These are phyloP conservation scores for Ciona savignyi DNA, from an alignment of 23 tunicate genomes.

Conservation along the genomic window DNA sequence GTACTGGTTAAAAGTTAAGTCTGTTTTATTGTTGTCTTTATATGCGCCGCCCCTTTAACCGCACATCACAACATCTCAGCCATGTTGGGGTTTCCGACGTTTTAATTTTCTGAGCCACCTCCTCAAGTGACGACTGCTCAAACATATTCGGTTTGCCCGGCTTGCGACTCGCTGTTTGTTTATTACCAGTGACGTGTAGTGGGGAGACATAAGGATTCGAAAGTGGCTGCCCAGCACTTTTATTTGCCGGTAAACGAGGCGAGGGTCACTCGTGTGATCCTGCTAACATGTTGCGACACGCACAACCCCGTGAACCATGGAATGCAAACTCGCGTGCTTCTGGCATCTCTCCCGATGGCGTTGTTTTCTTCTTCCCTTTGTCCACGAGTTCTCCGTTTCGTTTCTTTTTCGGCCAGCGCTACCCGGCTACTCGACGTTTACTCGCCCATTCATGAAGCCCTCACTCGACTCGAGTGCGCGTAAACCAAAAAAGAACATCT, in stretches of 20 bases:
- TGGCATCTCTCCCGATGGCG: background rate
- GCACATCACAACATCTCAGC: too few relatives aligned
- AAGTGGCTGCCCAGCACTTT: constrained; percentile 6
- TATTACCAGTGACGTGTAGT: background rate
- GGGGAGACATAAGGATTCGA: background rate
- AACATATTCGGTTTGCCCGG: background rate
- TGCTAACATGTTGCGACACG: constrained; percentile 14
- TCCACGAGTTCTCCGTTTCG: background rate
- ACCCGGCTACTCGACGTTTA: constrained; percentile 28
- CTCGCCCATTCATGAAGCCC: constrained; percentile 30
- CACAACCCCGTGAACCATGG: constrained; percentile 20
- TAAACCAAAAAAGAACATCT: constrained; percentile 14
- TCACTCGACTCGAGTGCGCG: constrained; percentile 18
- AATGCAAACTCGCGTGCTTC: background rate
- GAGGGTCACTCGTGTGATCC: constrained; percentile 4
- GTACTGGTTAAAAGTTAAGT: too few relatives aligned
- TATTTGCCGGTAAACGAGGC: constrained; percentile 3
- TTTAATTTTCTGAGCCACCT: background rate
- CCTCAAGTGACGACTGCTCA: constrained; percentile 3
- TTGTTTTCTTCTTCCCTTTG: background rate
- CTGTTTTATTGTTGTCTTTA: too few relatives aligned
- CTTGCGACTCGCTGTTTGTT: background rate
- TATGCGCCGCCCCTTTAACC: too few relatives aligned
- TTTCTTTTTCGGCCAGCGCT: constrained; percentile 7
- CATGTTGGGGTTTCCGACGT: background rate